A percentile compares a stretch with the other conserved stretches of the same genome.
Evolutionary conservation across 2,888 invertebrate species (phyloP).

Genomic region (Crocallis elinguaria): DNA sequence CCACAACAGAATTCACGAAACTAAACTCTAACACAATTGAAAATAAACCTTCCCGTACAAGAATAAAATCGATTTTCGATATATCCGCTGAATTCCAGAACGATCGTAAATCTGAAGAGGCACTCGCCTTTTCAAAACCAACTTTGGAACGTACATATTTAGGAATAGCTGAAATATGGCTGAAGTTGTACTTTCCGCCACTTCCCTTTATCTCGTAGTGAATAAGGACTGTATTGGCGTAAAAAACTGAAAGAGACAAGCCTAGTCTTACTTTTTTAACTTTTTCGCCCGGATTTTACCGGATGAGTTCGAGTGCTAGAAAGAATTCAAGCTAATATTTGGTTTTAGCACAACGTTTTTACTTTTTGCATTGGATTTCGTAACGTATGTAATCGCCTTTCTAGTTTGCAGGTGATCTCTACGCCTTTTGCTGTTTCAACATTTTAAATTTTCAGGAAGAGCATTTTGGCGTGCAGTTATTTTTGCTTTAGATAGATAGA

Average conservation of each 20-base stretch:
- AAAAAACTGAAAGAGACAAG: constrained; percentile 12
- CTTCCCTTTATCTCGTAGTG: constrained; percentile 13
- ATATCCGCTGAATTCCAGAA: constrained; percentile 11
- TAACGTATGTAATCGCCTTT: neutral
- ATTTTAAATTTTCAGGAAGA: neutral
- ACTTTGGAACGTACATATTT: constrained; percentile 70
- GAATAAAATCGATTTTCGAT: constrained; percentile 49
- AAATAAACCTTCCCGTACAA: constrained; percentile 38
- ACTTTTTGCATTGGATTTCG: constrained; percentile 8
- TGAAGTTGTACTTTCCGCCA: constrained; percentile 31
- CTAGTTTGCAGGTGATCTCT: neutral
- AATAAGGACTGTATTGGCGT: constrained; percentile 39
- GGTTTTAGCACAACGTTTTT: constrained; percentile 44
- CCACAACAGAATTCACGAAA: constrained; percentile 36
- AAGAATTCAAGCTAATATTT: constrained; percentile 51
- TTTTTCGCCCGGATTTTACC: constrained; percentile 39
- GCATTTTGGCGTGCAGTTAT: neutral
- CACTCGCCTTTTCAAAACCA: constrained; percentile 68
- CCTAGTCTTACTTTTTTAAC: constrained; percentile 14
- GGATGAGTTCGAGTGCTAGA: constrained; percentile 47
- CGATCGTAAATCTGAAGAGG: constrained; percentile 63
- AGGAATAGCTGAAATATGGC: constrained; percentile 62
- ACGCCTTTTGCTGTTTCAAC: neutral
- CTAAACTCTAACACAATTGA: constrained; percentile 30
- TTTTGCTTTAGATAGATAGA: neutral